Evolutionary conservation across 2,888 invertebrate genomes (phyloP).

Genomic region (Sabatieria punctata): DNA sequence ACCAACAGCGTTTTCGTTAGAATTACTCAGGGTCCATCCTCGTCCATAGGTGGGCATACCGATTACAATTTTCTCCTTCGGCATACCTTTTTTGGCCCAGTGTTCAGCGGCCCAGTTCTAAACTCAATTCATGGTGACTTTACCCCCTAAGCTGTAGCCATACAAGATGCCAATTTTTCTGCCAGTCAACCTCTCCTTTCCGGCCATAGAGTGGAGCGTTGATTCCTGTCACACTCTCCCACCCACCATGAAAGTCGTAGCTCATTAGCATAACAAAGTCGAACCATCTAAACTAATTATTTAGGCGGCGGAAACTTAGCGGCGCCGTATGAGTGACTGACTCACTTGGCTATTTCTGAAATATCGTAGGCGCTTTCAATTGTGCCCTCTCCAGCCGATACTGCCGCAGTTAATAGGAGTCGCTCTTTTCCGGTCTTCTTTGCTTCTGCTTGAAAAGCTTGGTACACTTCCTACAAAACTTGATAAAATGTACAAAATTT

Average conservation of each 20-base stretch:
- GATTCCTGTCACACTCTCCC: conserved; percentile 6
- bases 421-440: background rate
- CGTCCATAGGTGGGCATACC: conserved; percentile 26
- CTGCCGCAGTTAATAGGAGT: conserved; percentile 6
- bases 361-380: conserved; percentile 5
- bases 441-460: too few relatives aligned
- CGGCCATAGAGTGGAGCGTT: conserved; percentile 4
- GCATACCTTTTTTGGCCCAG: conserved; percentile 38
- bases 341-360: conserved; percentile 1
- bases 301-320: background rate
- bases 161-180: conserved; percentile 20
- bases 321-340: background rate
- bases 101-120: conserved; percentile 68
- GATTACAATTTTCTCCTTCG: conserved; percentile 21
- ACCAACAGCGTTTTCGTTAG: conserved; percentile 27
- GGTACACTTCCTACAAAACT: too few relatives aligned
- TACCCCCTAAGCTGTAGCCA: background rate
- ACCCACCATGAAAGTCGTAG: conserved; percentile 8
- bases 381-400: conserved; percentile 3
- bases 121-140: too few relatives aligned
- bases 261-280: conserved; percentile 7
- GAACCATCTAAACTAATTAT: background rate
- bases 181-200: conserved; percentile 1
- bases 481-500: too few relatives aligned
- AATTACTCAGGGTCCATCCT: conserved; percentile 43